Conservation (phyloP, 2,113 vertebrate genomes). For the Oreochromis niloticus region DNA sequence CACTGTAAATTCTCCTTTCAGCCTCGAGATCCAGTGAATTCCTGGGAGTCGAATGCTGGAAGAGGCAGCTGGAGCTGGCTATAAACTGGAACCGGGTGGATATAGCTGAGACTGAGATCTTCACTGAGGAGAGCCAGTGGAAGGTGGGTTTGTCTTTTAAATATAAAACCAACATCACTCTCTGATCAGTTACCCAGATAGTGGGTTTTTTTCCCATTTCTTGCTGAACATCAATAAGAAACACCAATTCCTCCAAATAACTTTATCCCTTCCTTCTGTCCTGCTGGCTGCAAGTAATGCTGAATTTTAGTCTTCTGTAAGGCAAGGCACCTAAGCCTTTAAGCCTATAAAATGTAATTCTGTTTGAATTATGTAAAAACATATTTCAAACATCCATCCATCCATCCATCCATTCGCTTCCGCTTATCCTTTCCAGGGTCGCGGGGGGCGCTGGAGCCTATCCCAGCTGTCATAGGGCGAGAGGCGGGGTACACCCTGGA, state of each 20-base stretch:
- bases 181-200: not conserved
- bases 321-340: not conserved
- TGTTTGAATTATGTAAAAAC: not conserved
- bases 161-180: not conserved
- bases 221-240: not conserved
- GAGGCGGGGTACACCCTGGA: too few species aligned
- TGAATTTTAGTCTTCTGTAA: not conserved
- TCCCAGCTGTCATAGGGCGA: too few species aligned
- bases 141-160: slow-evolving; percentile 69
- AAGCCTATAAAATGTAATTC: not conserved
- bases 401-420: too few species aligned
- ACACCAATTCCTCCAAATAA: not conserved
- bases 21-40: slow-evolving; percentile 78
- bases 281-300: not conserved
- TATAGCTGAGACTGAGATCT: slow-evolving; percentile 89
- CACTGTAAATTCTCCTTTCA: slow-evolving; percentile 40
- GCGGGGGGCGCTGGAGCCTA: too few species aligned
- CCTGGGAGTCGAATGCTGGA: slow-evolving; percentile 76
- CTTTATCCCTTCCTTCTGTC: not conserved
- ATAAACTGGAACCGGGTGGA: slow-evolving; percentile 95
- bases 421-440: too few species aligned
- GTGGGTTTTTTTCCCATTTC: not conserved
- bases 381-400: not conserved
- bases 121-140: slow-evolving; percentile 88
- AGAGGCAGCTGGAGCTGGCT: slow-evolving; percentile 88